Evolutionary conservation across 92 coral and sea anemone genomes (phyloP), one percentile per base, ranked within the genome.

Genomic region (Phenganax stokvisi): DNA sequence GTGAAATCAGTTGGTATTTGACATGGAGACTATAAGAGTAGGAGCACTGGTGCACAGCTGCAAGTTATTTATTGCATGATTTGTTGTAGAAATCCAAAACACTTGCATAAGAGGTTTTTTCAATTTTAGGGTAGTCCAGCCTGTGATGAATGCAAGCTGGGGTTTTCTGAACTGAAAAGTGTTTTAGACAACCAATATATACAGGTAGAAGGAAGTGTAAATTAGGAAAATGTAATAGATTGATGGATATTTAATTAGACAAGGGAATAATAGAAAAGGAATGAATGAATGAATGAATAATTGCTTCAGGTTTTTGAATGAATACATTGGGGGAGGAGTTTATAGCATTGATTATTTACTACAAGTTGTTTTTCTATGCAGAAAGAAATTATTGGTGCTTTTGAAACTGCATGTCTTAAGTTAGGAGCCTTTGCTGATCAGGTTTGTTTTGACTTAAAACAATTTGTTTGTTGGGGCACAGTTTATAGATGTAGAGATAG

Each of bases 101-200:
- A 53, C 0, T 74, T 6, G 7, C 64, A 13, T 6, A 56, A 7
- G 10, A 8, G 0, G 51, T 79, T 64, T 59, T 12, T 64, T 64
- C 12, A 1, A 68, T 29, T 68, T 30, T 37, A 79, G 83, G 74
- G 31, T 2, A 73, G 53, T 12, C 47, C 47, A 37, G 53, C 63
- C 20, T 79, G 83, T 53, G 74, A 79, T 17, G 74, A 62, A 51
- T 79, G 83, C 61, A 79, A 79, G n/a, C 61, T 79, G 10, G 74
- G 53, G 0, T 63, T 79, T 51, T 59, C 47, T 15, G 83, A 63
- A 64, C 51, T 79, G 6, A 62, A 79, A 30, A 62, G 51, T 65
- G 13, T 65, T 52, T 25, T 79, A 52, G 51, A 63, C 12, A 51
- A 62, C 83, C 17, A 79, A 64, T 74, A 63, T 51, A 7, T 79